These are phyloP conservation scores for Typhlichthys subterraneus DNA, from an alignment of 2,797 vertebrate species.

Conservation along the genomic window DNA sequence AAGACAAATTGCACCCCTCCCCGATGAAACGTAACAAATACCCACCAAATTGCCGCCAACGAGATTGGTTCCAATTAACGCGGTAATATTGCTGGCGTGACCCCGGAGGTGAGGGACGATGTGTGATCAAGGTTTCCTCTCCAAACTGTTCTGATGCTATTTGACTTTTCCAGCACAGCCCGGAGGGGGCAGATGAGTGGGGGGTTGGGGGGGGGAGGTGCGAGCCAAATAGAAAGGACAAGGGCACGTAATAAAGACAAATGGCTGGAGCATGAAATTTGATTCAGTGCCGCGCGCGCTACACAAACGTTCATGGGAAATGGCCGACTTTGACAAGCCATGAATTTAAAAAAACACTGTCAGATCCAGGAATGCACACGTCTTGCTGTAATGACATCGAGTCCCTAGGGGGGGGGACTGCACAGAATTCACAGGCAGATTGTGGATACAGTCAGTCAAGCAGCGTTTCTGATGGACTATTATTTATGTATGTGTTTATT, in stretches of 20 bases:
- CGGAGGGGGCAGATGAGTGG: constrained; percentile 49
- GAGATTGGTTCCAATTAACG: constrained; percentile 63
- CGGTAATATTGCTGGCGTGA: constrained; percentile 41
- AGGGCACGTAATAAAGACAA: constrained; percentile 81
- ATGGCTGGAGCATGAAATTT: constrained; percentile 80
- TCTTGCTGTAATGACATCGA: constrained; percentile 56
- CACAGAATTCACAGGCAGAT: constrained; percentile 28
- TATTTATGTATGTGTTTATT: not conserved
- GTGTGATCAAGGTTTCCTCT: constrained; percentile 49
- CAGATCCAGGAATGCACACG: constrained; percentile 62
- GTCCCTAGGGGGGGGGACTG: constrained; percentile 43
- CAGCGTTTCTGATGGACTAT: constrained; percentile 39
- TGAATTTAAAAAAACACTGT: constrained; percentile 73
- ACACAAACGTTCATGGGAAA: constrained; percentile 69
- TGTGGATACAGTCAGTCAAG: constrained; percentile 48
- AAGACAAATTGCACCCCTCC: constrained; percentile 56
- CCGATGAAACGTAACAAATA: constrained; percentile 50
- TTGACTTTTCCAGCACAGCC: constrained; percentile 65
- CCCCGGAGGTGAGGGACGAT: constrained; percentile 48
- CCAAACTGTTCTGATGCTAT: constrained; percentile 63
- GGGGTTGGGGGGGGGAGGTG: constrained; percentile 24
- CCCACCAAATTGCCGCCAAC: constrained; percentile 59
- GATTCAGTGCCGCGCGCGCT: constrained; percentile 70
- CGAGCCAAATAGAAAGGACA: constrained; percentile 73
- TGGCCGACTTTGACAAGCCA: constrained; percentile 67